Conservation (phyloP, 2,797 vertebrate genomes). For the Chaunax sp. region DNA sequence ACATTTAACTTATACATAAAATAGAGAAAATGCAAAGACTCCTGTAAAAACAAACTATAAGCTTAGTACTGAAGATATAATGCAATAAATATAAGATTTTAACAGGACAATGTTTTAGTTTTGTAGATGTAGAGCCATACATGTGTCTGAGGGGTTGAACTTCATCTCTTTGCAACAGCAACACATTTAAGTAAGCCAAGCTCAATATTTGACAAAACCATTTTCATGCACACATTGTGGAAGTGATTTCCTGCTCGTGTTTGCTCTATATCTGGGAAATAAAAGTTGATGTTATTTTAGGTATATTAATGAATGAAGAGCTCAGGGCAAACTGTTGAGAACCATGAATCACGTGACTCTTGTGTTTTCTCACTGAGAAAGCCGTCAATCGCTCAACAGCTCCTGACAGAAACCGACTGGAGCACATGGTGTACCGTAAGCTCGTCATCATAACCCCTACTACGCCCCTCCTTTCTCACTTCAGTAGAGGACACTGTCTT, state of each 20-base stretch:
- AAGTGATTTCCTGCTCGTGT: background rate
- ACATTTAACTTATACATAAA: too few relatives aligned
- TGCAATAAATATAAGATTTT: too few relatives aligned
- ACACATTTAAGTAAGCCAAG: background rate
- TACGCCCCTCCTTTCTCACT: conserved; percentile 31
- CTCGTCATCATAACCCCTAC: conserved; percentile 20
- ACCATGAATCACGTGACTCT: background rate
- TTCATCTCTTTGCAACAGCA: background rate
- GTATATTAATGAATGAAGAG: conserved; percentile 32
- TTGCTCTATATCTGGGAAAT: background rate
- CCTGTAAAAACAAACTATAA: too few relatives aligned
- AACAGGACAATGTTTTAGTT: too few relatives aligned
- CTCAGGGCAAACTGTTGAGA: conserved; percentile 38
- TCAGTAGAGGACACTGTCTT: conserved; percentile 21
- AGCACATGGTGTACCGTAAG: conserved; percentile 67
- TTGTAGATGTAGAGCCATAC: background rate
- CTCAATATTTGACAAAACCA: background rate
- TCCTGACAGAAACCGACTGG: conserved; percentile 58
- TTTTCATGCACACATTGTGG: background rate
- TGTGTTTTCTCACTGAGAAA: conserved; percentile 59
- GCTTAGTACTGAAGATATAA: too few relatives aligned
- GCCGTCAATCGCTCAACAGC: conserved; percentile 73
- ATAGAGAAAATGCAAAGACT: too few relatives aligned
- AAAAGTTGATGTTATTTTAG: conserved; percentile 43
- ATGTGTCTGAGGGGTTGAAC: background rate